These are phyloP conservation scores for Mellilla xanthometata DNA, from an alignment of 2,888 invertebrate genomes.

Conservation along the genomic window DNA sequence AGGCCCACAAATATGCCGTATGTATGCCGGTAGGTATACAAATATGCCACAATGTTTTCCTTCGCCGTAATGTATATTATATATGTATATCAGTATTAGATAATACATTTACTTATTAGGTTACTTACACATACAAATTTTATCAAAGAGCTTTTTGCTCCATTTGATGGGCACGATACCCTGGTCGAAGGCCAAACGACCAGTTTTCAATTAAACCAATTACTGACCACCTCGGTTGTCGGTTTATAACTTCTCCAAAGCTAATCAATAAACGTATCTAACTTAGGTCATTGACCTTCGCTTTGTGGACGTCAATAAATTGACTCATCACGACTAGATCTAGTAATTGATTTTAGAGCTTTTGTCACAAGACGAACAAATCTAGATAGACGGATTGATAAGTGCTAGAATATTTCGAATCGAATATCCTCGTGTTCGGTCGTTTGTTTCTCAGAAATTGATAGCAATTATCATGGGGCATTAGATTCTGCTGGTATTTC, in stretches of 20 bases:
- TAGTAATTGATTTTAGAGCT: conserved; percentile 16
- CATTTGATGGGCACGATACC: not conserved
- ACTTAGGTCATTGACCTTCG: conserved; percentile 20
- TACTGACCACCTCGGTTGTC: conserved; percentile 8
- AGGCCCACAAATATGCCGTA: no score
- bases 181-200: conserved; percentile 8
- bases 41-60: no score
- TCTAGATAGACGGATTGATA: conserved; percentile 13
- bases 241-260: not conserved
- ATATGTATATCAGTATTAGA: no score
- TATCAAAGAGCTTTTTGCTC: conserved; percentile 1
- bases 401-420: conserved; percentile 5
- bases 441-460: not conserved
- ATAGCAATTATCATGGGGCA: not conserved
- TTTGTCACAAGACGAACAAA: conserved; percentile 13
- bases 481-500: not conserved
- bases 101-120: no score
- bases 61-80: no score
- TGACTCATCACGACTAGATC: conserved; percentile 23
- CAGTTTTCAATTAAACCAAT: conserved; percentile 11
- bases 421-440: no score
- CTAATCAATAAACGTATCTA: conserved; percentile 13
- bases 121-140: no score
- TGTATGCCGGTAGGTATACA: no score
- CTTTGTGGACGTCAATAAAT: conserved; percentile 5